Evolutionary conservation across 2,888 invertebrate species (phyloP), one percentile per base, ranked within the genome.

Genomic region (Spodoptera littoralis): DNA sequence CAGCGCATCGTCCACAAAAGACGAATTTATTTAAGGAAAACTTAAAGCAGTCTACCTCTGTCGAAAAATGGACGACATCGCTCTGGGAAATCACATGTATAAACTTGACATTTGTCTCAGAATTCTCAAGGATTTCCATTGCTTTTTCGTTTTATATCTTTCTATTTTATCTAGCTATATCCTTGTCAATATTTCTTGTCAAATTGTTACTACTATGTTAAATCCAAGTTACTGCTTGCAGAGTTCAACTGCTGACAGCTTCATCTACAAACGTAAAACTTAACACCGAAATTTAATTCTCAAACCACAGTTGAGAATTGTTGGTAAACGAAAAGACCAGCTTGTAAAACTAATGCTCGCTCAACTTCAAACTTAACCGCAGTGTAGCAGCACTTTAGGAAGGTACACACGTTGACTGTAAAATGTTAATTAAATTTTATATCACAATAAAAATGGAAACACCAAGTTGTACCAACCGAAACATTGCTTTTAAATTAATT

Each of bases 341-440:
- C 55, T 60, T 65, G 47, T 70, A 56, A 70, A 59, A 70, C 59
- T 70, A 50, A 60, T 61, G 51, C 54, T 36, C 24, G 55, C 55
- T 67, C 42, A 56, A 67, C 62, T 62, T 67, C 50, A 54, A 67
- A 56, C 58, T 65, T 49, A 30, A 59, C 61, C 56, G 44, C 53
- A 53, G 30, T 67, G 22, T 12, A 49, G 70, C 55, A 62, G 46
- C 55, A 66, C 55, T 67, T 52, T 51, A 27, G 22, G 11, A 46
- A 59, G 46, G 11, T 58, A 56, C 59, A 59, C 27, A 60, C 59
- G 56, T 47, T 57, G 59, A n/a, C 46, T 47, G 49, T 57, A 53
- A 67, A 52, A 67, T 67, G 52, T 60, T 67, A 51, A 72, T 72
- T 57, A 60, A 36, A 36, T 36, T 48, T 62, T 60, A 58, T 59